Conservation (phyloP, 1,140 invertebrate species). For the Lanistes nyassanus region DNA sequence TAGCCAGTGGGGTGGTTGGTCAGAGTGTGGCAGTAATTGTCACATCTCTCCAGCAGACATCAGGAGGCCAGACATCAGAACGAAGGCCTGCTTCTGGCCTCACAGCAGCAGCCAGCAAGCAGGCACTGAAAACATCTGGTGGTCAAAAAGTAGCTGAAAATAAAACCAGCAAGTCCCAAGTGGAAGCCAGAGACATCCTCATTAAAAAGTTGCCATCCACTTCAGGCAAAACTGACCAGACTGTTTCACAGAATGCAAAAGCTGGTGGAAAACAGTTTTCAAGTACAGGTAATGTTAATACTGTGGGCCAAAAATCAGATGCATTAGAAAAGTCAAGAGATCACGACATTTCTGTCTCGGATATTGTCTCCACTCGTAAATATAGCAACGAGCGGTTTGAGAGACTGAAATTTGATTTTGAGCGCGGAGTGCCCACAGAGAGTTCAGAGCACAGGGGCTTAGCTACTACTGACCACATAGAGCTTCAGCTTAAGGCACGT, state of each 20-base stretch:
- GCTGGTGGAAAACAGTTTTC: background rate
- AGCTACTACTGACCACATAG: conserved; percentile 33
- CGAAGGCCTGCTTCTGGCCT: background rate
- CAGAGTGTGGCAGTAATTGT: background rate
- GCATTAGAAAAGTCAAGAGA: conserved; percentile 2
- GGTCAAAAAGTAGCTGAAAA: conserved; percentile 2
- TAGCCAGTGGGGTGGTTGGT: background rate
- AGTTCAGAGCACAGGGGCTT: conserved; percentile 17
- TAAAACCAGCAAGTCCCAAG: background rate
- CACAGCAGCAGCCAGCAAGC: background rate
- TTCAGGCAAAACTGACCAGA: conserved; percentile 13
- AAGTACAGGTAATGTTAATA: background rate
- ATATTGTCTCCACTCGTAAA: conserved; percentile 23
- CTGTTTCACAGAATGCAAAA: background rate
- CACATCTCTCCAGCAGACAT: background rate
- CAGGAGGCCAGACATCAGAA: background rate
- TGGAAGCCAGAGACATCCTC: conserved; percentile 4
- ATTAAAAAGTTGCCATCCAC: conserved; percentile 12
- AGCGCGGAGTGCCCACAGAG: conserved; percentile 39
- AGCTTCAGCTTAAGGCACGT: conserved; percentile 31
- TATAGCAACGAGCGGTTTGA: conserved; percentile 41
- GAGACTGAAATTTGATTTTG: conserved; percentile 40
- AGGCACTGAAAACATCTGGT: background rate
- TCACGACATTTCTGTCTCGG: conserved; percentile 1
- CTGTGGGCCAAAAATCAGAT: conserved; percentile 5